Conservation (phyloP, 1,140 invertebrate genomes). For the Ridgeia piscesae region DNA sequence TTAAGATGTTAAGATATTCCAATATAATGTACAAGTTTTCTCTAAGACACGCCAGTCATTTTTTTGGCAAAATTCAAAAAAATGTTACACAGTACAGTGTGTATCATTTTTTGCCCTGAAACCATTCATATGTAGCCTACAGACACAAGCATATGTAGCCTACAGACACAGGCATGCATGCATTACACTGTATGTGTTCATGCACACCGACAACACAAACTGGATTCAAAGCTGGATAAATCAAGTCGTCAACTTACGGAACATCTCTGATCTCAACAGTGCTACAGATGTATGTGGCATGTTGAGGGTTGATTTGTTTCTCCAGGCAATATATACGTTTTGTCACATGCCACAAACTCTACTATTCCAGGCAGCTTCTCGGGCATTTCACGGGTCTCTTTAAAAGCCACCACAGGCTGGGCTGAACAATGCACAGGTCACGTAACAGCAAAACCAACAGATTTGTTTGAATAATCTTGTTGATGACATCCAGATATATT, state of each 20-base stretch:
- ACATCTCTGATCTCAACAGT: not conserved
- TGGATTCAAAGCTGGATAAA: not conserved
- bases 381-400: not conserved
- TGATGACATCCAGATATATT: not conserved
- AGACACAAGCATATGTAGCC: too few relatives aligned
- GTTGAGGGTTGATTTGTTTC: not conserved
- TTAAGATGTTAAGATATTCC: too few relatives aligned
- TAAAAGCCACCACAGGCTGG: not conserved
- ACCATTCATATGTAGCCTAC: too few relatives aligned
- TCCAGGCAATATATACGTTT: not conserved
- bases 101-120: too few relatives aligned
- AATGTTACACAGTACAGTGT: too few relatives aligned
- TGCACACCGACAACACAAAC: not conserved
- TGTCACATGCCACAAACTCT: not conserved
- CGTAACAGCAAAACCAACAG: not conserved
- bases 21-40: too few relatives aligned
- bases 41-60: too few relatives aligned
- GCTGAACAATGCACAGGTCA: not conserved
- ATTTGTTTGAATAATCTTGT: not conserved
- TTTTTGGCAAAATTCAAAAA: too few relatives aligned
- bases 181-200: too few relatives aligned
- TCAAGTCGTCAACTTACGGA: not conserved
- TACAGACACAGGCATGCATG: too few relatives aligned
- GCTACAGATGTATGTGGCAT: not conserved
- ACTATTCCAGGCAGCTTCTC: not conserved